Evolutionary conservation across 2,113 vertebrate species (phyloP).

Genomic region (Oryzias celebensis): DNA sequence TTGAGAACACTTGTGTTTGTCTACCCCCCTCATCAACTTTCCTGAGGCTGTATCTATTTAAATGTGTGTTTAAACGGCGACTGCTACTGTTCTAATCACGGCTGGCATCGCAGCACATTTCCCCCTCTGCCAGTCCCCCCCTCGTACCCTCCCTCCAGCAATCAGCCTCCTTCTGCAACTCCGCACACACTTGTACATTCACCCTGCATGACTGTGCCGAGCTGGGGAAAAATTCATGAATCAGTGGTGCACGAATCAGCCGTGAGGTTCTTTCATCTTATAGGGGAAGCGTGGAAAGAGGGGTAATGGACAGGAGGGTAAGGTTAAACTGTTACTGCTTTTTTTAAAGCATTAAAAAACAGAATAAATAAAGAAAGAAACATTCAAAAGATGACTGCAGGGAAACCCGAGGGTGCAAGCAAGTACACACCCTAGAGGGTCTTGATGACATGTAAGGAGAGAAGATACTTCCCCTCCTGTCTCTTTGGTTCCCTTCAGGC

Average conservation of each 20-base stretch:
- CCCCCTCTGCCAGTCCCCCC: conserved; percentile 19
- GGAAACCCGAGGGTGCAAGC: conserved; percentile 35
- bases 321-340: conserved; percentile 53
- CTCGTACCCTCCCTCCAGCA: conserved; percentile 31
- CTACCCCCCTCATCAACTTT: conserved; percentile 1
- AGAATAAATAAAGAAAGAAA: conserved; percentile 3
- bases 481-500: conserved; percentile 7
- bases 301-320: conserved; percentile 39
- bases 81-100: conserved; percentile 67
- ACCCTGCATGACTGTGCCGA: conserved; percentile 51
- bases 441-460: conserved; percentile 38
- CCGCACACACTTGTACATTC: conserved; percentile 21
- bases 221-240: conserved; percentile 70
- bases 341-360: conserved; percentile 52
- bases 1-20: conserved; percentile 47
- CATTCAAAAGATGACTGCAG: conserved; percentile 47
- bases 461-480: conserved; percentile 17
- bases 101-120: conserved; percentile 57
- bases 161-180: conserved; percentile 46
- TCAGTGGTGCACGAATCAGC: conserved; percentile 68
- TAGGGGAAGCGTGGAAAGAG: conserved; percentile 34
- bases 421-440: conserved; percentile 23
- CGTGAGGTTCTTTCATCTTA: conserved; percentile 47
- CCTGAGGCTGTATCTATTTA: conserved; percentile 67
- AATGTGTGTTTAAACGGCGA: conserved; percentile 65